Conservation (phyloP, 2,888 invertebrate species). For the Drosophila fungiperda region DNA sequence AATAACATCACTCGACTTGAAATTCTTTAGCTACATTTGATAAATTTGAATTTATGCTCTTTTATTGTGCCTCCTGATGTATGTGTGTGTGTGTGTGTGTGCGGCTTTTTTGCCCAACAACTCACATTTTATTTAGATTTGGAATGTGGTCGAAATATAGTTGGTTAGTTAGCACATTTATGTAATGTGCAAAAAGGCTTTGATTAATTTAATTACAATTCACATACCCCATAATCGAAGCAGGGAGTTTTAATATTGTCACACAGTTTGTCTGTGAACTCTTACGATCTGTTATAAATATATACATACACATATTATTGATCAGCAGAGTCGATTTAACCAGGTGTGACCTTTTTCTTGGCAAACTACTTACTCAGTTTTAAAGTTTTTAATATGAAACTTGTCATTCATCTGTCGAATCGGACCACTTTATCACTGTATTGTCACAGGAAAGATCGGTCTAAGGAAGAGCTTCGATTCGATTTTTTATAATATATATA, state of each 20-base stretch:
- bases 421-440: not conserved
- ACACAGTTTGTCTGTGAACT: not conserved
- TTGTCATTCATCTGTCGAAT: not conserved
- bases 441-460: not conserved
- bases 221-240: constrained; percentile 11
- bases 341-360: not conserved
- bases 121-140: constrained; percentile 44
- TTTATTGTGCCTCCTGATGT: constrained; percentile 40
- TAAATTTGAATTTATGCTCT: constrained; percentile 68
- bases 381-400: not conserved
- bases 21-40: constrained; percentile 74
- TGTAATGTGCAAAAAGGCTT: constrained; percentile 62
- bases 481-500: too few relatives aligned
- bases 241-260: not conserved
- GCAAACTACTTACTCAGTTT: not conserved
- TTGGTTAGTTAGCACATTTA: constrained; percentile 29
- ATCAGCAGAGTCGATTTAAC: not conserved
- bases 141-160: constrained; percentile 16
- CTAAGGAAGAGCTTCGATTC: not conserved
- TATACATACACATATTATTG: not conserved
- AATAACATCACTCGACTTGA: constrained; percentile 53
- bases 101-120: constrained; percentile 43
- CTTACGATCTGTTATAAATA: not conserved
- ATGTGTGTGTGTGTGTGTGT: constrained; percentile 16
- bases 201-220: constrained; percentile 70